Percentiles rank a stretch among this genome's conserved stretches.
These are phyloP conservation scores for Oxystoma pomonae DNA, from an alignment of 2,888 invertebrate species.

Conservation along the genomic window DNA sequence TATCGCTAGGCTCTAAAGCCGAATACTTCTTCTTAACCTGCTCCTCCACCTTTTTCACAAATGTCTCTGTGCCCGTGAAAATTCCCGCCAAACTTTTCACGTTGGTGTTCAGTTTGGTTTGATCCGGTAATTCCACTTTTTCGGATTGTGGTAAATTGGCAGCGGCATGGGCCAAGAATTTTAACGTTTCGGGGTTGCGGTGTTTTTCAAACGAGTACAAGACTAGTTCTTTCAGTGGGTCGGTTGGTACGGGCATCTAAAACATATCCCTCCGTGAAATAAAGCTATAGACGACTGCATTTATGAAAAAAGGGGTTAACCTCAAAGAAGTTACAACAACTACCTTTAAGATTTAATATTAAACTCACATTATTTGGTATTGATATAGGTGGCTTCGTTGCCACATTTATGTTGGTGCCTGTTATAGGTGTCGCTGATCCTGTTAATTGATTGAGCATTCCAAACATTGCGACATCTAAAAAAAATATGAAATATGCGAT, in stretches of 20 bases:
- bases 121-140: constrained; percentile 31
- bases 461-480: constrained; percentile 39
- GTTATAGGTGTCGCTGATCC: constrained; percentile 21
- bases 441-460: constrained; percentile 39
- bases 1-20: constrained; percentile 59
- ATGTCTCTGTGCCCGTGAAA: constrained; percentile 44
- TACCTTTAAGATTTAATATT: too few relatives aligned
- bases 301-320: too few relatives aligned
- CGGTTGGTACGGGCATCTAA: constrained; percentile 13
- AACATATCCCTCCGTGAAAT: too few relatives aligned
- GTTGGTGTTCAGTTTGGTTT: constrained; percentile 27
- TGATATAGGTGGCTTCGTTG: neutral
- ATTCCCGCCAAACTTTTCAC: constrained; percentile 45
- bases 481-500: too few relatives aligned
- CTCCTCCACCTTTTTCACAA: constrained; percentile 44
- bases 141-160: constrained; percentile 56
- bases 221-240: constrained; percentile 54
- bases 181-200: constrained; percentile 50
- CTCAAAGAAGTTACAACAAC: too few relatives aligned
- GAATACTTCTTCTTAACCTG: constrained; percentile 44
- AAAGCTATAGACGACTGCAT: too few relatives aligned
- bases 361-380: neutral
- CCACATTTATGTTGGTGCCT: neutral
- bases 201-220: constrained; percentile 51
- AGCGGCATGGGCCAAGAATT: constrained; percentile 58